phyloP scores from a whole-genome alignment of 2,888 invertebrate genomes.

The Allolobophora icterica region DNA sequence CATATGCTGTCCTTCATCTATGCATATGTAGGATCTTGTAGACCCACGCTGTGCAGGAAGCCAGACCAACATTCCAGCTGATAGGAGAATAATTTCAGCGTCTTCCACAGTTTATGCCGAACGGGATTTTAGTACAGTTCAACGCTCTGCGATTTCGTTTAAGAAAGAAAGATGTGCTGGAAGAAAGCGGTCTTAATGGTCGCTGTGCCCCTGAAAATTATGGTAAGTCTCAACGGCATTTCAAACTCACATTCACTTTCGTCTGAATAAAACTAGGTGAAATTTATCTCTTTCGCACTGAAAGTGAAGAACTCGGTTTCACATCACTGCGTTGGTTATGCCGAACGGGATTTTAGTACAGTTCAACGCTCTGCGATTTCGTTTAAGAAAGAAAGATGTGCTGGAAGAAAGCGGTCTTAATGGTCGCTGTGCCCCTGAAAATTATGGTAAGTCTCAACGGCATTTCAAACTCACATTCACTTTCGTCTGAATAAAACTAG shows the following conservation, averaged over 20 bases:
- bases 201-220: neutral
- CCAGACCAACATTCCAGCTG: neutral
- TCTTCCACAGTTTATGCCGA: neutral
- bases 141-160: neutral
- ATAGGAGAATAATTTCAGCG: neutral
- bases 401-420: neutral
- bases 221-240: neutral
- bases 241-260: no score
- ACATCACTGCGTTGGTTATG: no score
- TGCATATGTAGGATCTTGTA: neutral
- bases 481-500: no score
- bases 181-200: neutral
- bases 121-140: neutral
- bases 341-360: neutral
- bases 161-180: slow-evolving; percentile 19
- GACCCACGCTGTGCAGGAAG: neutral
- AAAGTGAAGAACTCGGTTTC: no score
- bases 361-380: neutral
- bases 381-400: slow-evolving; percentile 6
- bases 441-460: neutral
- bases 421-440: neutral
- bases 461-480: no score
- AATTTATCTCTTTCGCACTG: no score
- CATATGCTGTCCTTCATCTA: neutral
- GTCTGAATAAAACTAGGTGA: no score